Conservation (phyloP, 1,140 invertebrate species). For the Drosophila trapezifrons region DNA sequence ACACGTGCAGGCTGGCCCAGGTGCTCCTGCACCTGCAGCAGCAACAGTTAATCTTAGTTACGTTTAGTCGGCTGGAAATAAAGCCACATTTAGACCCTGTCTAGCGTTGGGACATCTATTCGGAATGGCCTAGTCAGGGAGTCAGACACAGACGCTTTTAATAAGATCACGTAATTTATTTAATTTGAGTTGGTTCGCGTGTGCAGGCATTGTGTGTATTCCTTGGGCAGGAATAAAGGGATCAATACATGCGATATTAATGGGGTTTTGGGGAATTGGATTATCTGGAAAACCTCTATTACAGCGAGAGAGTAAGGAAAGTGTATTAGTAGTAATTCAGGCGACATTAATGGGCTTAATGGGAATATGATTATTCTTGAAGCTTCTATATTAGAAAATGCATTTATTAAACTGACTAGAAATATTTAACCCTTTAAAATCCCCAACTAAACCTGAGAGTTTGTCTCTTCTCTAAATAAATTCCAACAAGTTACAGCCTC, state of each 20-base stretch:
- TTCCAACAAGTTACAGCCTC: background rate
- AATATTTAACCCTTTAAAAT: too few species aligned
- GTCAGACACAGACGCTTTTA: constrained; percentile 37
- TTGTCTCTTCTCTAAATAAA: background rate
- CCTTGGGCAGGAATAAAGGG: constrained; percentile 10
- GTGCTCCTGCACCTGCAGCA: constrained; percentile 50
- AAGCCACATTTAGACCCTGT: constrained; percentile 67
- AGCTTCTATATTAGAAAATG: background rate
- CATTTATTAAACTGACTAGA: background rate
- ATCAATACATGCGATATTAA: constrained; percentile 38
- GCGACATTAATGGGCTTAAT: background rate
- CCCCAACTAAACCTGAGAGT: too few species aligned
- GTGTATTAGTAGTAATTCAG: background rate
- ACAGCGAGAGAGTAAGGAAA: background rate
- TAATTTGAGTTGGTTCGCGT: constrained; percentile 53
- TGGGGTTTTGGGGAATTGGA: constrained; percentile 2
- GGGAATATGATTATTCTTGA: background rate
- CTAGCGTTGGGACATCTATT: constrained; percentile 32
- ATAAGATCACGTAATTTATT: constrained; percentile 83
- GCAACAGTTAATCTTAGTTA: constrained; percentile 83
- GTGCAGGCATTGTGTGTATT: background rate
- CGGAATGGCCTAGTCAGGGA: constrained; percentile 11
- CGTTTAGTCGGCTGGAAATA: constrained; percentile 76
- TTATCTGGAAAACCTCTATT: background rate
- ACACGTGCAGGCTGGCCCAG: constrained; percentile 50